phyloP scores from a whole-genome alignment of 1,140 invertebrate species.

The Ceratoteleas bidentatus region DNA sequence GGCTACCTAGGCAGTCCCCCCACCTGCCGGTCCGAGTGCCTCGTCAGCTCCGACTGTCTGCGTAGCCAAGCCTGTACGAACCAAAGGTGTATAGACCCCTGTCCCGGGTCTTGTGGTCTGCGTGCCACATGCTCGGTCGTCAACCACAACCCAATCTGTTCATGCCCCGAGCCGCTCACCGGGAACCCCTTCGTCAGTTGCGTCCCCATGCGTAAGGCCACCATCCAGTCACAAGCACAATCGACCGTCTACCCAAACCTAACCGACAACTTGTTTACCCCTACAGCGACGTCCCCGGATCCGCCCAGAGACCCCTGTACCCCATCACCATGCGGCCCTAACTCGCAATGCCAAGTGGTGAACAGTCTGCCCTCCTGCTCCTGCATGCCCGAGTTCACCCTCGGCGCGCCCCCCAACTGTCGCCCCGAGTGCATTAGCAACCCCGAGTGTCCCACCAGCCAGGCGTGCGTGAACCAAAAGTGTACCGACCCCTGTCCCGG shows the following conservation, averaged over 20 bases:
- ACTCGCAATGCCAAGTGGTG: slow-evolving; percentile 85
- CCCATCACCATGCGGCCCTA: slow-evolving; percentile 87
- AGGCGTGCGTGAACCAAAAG: slow-evolving; percentile 87
- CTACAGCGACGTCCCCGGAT: slow-evolving; percentile 39
- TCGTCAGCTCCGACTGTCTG: slow-evolving; percentile 78
- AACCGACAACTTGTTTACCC: not conserved
- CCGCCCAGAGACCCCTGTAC: slow-evolving; percentile 84
- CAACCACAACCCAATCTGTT: slow-evolving; percentile 82
- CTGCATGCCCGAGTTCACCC: slow-evolving; percentile 86
- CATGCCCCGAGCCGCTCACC: slow-evolving; percentile 83
- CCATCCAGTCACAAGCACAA: not conserved
- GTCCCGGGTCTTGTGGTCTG: slow-evolving; percentile 75
- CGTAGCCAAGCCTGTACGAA: slow-evolving; percentile 75
- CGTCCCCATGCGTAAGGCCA: slow-evolving; percentile 69
- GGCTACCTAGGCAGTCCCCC: slow-evolving; percentile 85
- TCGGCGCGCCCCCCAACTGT: slow-evolving; percentile 87
- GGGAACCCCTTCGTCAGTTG: slow-evolving; percentile 83
- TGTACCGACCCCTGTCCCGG: slow-evolving; percentile 87
- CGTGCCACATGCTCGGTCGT: slow-evolving; percentile 77
- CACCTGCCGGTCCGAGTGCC: slow-evolving; percentile 83
- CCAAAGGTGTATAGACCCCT: slow-evolving; percentile 78
- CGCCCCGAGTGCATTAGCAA: slow-evolving; percentile 88
- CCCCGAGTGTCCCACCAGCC: slow-evolving; percentile 86
- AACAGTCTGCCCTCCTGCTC: slow-evolving; percentile 85
- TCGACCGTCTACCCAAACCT: no score